Base-by-base conservation (phyloP, 2,888 invertebrate species). In the Beris morrisii region DNA sequence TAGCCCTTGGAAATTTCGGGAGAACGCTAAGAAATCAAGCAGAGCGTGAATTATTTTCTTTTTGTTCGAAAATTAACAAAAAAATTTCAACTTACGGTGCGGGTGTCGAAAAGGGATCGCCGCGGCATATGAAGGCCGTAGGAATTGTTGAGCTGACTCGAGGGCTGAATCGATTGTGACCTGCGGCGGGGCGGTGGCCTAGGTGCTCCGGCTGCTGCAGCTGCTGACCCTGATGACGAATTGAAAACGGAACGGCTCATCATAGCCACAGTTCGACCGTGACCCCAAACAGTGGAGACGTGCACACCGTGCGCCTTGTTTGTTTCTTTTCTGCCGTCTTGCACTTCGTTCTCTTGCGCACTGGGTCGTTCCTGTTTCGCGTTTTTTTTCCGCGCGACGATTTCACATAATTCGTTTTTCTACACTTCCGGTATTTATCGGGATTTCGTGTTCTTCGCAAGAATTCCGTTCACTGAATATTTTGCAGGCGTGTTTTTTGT, bases 121-220 rank as follows among this genome's bases (percentile, higher is more conserved):
- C 79, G 75, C 57, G 79, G 78, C 64, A 54, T 43, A 31, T 58
- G 57, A 65, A 75, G 74, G 22, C 50, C 52, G 38, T 54, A 63
- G 28, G 57, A 28, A 30, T 57, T 63, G 30, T 43, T 46, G 7
- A 22, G 48, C n/a, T 48, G 56, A 44, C 32, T 48, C 38, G 38
- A 45, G 6, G 65, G 54, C 48, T 65, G 65, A 22, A 56, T 46
- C 15, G 80, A 79, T 48, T 77, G 75, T 54, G 80, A 75, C 30
- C 80, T 75, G 31, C 80, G 76, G 15, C 80, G 75, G 5, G 80
- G 80, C 66, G 79, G 80, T 64, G 79, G 79, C 65, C 78, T 75
- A 70, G 80, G 79, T 70, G 74, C 76, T 44, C 52, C 54, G 12
- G 48, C 30, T 11, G 50, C 32, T 70, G 73, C 76, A n/a, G 67